Conservation (phyloP, 1,140 invertebrate genomes). For the Caerostris darwini region DNA sequence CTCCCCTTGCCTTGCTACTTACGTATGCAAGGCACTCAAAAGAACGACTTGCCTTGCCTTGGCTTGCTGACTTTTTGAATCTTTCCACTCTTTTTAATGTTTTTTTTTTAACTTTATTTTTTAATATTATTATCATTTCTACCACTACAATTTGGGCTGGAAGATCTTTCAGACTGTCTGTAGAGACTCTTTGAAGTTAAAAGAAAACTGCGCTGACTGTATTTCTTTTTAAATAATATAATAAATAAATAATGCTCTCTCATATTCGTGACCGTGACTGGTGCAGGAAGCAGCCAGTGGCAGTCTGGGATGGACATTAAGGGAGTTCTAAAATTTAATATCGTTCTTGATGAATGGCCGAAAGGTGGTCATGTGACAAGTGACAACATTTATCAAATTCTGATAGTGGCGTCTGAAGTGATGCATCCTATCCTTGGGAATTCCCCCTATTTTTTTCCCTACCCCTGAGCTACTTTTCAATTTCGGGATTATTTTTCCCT, state of each 20-base stretch:
- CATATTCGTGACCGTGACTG: too few relatives aligned
- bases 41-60: too few relatives aligned
- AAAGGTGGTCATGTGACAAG: slow-evolving; percentile 33
- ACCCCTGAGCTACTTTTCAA: slow-evolving; percentile 32
- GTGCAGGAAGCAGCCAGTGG: neutral
- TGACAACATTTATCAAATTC: slow-evolving; percentile 49
- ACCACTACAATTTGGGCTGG: neutral
- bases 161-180: neutral
- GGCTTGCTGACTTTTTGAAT: neutral
- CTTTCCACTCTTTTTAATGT: neutral
- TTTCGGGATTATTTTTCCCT: neutral
- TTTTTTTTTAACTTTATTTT: neutral
- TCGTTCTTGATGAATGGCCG: slow-evolving; percentile 48
- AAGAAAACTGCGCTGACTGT: too few relatives aligned
- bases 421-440: neutral
- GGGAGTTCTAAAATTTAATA: slow-evolving; percentile 42
- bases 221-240: neutral
- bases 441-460: too few relatives aligned
- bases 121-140: slow-evolving; percentile 10
- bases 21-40: slow-evolving; percentile 62
- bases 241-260: neutral
- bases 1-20: slow-evolving; percentile 15
- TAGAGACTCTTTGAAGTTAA: too few relatives aligned
- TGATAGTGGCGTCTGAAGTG: neutral
- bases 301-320: neutral